Evolutionary conservation across 2,113 vertebrate genomes (phyloP).

Genomic region (Eudorcas thomsonii): DNA sequence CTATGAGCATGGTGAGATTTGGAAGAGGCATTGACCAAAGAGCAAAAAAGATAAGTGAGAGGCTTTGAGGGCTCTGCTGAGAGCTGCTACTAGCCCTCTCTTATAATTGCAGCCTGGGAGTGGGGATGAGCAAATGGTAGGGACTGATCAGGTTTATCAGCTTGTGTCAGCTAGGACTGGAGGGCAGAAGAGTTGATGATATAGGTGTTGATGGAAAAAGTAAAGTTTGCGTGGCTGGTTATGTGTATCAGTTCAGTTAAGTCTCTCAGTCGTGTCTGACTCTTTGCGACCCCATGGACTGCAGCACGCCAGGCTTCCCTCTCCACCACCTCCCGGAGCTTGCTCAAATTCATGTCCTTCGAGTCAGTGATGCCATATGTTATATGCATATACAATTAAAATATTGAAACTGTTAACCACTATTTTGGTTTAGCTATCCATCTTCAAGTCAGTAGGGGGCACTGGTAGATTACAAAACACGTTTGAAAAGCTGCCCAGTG

Average conservation of each 20-base stretch:
- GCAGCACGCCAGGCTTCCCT: not conserved
- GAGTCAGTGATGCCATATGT: not conserved
- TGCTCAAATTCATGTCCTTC: not conserved
- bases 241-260: not conserved
- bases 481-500: constrained; percentile 33
- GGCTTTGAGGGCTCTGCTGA: not conserved
- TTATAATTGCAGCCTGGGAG: not conserved
- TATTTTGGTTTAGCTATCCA: constrained; percentile 42
- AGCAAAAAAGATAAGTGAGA: not conserved
- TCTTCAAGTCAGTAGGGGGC: constrained; percentile 53
- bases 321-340: not conserved
- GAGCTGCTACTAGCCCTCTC: not conserved
- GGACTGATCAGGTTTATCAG: not conserved
- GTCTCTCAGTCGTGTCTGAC: not conserved
- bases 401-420: not conserved
- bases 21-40: not conserved
- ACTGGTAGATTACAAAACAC: constrained; percentile 33
- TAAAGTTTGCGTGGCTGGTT: not conserved
- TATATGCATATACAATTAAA: not conserved
- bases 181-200: not conserved
- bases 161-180: not conserved
- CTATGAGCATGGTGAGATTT: not conserved
- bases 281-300: not conserved
- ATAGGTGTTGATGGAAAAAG: not conserved
- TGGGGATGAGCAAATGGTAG: not conserved